Conservation (phyloP, 2,797 vertebrate genomes). For the Cercopithecus diana region DNA sequence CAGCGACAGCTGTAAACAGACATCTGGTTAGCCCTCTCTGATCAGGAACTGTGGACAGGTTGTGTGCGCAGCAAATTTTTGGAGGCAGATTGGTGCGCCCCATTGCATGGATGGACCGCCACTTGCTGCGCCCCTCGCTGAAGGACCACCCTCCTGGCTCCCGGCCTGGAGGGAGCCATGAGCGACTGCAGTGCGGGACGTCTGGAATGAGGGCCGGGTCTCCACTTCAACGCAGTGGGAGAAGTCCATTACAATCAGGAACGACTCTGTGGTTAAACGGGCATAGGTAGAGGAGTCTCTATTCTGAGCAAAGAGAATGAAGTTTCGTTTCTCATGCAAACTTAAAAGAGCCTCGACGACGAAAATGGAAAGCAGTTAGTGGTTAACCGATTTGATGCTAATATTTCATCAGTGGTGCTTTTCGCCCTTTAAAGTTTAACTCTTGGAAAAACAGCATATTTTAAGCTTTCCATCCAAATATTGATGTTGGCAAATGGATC, state of each 20-base stretch:
- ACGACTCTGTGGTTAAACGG: not conserved
- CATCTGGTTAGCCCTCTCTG: accelerated
- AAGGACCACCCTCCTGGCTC: not conserved
- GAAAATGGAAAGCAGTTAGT: conserved; percentile 71
- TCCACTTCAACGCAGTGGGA: not conserved
- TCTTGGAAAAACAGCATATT: conserved; percentile 84
- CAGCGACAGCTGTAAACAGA: accelerated
- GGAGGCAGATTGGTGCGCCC: not conserved
- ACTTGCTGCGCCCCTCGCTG: not conserved
- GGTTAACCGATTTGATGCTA: conserved; percentile 82
- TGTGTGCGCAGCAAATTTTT: not conserved
- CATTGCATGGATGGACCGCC: not conserved
- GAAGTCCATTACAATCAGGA: not conserved
- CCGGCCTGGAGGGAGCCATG: not conserved
- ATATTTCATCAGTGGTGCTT: conserved; percentile 77
- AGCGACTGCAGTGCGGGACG: accelerated
- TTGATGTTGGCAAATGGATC: conserved; percentile 84
- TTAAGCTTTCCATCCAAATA: conserved; percentile 86
- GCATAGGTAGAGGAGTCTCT: not conserved
- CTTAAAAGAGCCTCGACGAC: conserved; percentile 50
- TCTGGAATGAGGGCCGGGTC: not conserved
- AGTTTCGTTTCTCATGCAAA: conserved; percentile 50
- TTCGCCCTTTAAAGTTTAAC: conserved; percentile 71
- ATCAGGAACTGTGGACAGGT: accelerated
- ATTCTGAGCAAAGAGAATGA: not conserved